Base-by-base conservation (phyloP, 2,113 vertebrate species). In the Eulemur rufifrons region DNA sequence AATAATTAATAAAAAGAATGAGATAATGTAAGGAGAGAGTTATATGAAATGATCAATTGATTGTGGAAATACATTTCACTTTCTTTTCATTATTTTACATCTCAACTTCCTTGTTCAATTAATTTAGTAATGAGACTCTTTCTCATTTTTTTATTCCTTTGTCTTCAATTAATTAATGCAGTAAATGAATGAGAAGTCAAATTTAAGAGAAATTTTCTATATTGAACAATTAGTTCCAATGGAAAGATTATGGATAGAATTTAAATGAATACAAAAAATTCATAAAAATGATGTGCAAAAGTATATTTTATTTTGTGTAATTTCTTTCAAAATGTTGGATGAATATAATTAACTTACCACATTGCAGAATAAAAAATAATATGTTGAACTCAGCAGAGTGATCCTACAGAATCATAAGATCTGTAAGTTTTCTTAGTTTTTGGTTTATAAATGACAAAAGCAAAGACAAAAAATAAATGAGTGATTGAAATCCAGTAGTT, bases 21-120 rank as follows among this genome's bases (percentile, higher is more conserved):
- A 86, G 9, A 9, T 56, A 37, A 82, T 77, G 9, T 15, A 68
- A 88, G 25, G 5, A 52, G 5, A 76, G 47, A 89, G 52, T n/a
- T 71, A 0, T 47, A 56, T 80, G 68, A 69, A 86, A 86, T 95
- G 92, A 95, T 92, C 64, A 87, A 82, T 95, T 69, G 93, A 89
- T 89, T 89, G 34, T 96, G 52, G 87, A 95, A 97, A 85, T 81
- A 76, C 9, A 8, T 95, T 95, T 95, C 12, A 71, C 50, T 78
- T n/a, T 94, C 20, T 52, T 77, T 77, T 91, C 66, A 92, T 97
- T 95, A 84, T 77, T 94, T 92, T 64, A 95, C 66, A 94, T 85
- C 64, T 96, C 54, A 95, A 95, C n/a, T 81, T 97, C 82, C 86
- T 32, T 5, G 29, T 97, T 97, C 86, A 97, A 92, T 98, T 97